Conservation (phyloP, 1,140 invertebrate species). For the Gryon sp. region DNA sequence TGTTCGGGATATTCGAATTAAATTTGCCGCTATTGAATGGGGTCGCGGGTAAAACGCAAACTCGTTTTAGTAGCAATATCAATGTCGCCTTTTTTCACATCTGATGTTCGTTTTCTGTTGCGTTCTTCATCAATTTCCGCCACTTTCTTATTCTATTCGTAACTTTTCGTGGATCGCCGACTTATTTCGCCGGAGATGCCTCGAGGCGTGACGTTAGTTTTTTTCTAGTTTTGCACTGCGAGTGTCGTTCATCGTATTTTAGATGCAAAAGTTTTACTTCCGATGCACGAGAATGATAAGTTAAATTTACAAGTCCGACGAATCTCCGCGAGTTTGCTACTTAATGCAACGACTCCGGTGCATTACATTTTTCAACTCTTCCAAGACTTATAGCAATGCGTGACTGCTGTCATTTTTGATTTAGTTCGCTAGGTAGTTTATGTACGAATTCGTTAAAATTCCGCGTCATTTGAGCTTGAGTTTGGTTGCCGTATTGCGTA, state of each 20-base stretch:
- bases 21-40: slow-evolving; percentile 31
- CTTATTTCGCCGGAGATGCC: slow-evolving; percentile 36
- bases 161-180: slow-evolving; percentile 29
- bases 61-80: slow-evolving; percentile 26
- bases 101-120: slow-evolving; percentile 20
- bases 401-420: slow-evolving; percentile 45
- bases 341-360: slow-evolving; percentile 34
- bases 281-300: slow-evolving; percentile 42
- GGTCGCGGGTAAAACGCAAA: slow-evolving; percentile 25
- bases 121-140: slow-evolving; percentile 34
- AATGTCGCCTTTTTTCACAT: slow-evolving; percentile 11
- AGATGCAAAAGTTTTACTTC: slow-evolving; percentile 52
- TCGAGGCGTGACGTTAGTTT: slow-evolving; percentile 30
- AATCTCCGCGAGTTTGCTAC: slow-evolving; percentile 39
- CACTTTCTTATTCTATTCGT: slow-evolving; percentile 46
- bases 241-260: slow-evolving; percentile 37
- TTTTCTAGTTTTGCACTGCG: slow-evolving; percentile 39
- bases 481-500: too few species aligned
- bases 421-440: background rate
- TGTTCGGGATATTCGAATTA: slow-evolving; percentile 19
- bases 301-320: slow-evolving; percentile 54
- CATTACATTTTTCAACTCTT: slow-evolving; percentile 49
- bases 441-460: slow-evolving; percentile 1
- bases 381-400: slow-evolving; percentile 18
- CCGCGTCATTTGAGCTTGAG: too few species aligned